These are phyloP conservation scores for Chaetophractus vellerosus DNA, from an alignment of 2,797 vertebrate species.

Conservation along the genomic window DNA sequence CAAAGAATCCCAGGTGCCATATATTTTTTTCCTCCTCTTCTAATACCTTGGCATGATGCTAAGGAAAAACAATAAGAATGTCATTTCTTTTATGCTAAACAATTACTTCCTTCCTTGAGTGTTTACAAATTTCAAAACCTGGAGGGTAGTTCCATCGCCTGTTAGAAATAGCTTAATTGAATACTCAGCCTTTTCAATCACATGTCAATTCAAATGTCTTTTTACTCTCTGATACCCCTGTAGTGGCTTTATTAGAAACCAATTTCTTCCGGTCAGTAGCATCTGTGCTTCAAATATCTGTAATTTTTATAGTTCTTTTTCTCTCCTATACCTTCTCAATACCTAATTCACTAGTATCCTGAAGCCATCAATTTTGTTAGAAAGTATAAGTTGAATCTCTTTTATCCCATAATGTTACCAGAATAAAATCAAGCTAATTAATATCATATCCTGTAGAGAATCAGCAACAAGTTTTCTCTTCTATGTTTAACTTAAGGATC, in stretches of 20 bases:
- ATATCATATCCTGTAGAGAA: not conserved
- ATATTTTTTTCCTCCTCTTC: not conserved
- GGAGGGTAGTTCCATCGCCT: not conserved
- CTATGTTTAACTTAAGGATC: not conserved
- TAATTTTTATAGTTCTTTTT: not conserved
- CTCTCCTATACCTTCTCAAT: not conserved
- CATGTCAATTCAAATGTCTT: not conserved
- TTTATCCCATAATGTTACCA: not conserved
- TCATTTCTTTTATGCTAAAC: constrained; percentile 46
- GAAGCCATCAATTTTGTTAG: not conserved
- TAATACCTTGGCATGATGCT: not conserved
- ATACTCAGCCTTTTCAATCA: not conserved
- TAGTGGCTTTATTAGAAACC: constrained; percentile 7
- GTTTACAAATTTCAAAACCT: constrained; percentile 59
- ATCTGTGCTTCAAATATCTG: not conserved
- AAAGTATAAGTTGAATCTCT: constrained; percentile 47
- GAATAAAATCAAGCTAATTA: constrained; percentile 7
- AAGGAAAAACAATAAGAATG: constrained; percentile 40
- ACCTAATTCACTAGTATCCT: not conserved
- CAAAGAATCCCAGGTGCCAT: not conserved
- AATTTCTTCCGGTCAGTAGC: not conserved
- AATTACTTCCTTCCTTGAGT: constrained; percentile 25
- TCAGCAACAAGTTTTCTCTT: not conserved
- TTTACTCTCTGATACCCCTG: not conserved
- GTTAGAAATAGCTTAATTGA: constrained; percentile 44